Evolutionary conservation across 2,113 vertebrate species (phyloP), one percentile per base, ranked within the genome.

Genomic region (Pan paniscus): DNA sequence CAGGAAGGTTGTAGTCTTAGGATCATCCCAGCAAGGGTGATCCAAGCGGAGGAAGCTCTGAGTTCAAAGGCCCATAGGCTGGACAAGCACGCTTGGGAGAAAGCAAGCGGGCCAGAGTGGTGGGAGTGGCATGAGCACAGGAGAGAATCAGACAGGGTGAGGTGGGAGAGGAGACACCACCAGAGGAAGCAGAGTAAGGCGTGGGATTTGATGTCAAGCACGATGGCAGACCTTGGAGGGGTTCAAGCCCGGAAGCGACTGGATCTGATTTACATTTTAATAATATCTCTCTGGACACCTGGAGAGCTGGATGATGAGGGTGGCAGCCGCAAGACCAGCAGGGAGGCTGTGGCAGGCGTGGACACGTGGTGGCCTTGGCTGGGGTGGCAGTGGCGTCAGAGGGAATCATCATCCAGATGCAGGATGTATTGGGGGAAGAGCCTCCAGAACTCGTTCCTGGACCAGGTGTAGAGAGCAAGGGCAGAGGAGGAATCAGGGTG

Each of bases 191-290:
- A 50, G 35, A 52, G 40, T 3, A 14, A 50, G 86, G 75, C 11
- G 2, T 0, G 48, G 88, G 67, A 72, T 35, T 88, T 57, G 55
- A 32, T 32, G 64, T 90, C 78, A 32, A 73, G 89, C 17, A 67
- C 5, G 13, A 57, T 0, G 43, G 73, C 40, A 40, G 25, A 50
- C 84, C 88, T 55, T 32, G 92, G 52, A 95, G 40, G 57, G 59
- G 55, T 43, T 67, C 94, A 43, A 76, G 93, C 57, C 27, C 20
- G 68, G 86, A 92, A 75, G 83, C 12, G 0, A 38, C 76, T 13
- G 6, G 76, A 57, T 67, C 94, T 95, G 89, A 97, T 97, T 94
- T 95, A 59, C 82, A 92, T 96, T 85, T 94, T 82, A 95, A 89
- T 95, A 79, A 78, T 52, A 43, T 82, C 70, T 92, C 96, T 90